phyloP scores from a whole-genome alignment of 2,888 invertebrate genomes.

The Rhamnusium bicolor region DNA sequence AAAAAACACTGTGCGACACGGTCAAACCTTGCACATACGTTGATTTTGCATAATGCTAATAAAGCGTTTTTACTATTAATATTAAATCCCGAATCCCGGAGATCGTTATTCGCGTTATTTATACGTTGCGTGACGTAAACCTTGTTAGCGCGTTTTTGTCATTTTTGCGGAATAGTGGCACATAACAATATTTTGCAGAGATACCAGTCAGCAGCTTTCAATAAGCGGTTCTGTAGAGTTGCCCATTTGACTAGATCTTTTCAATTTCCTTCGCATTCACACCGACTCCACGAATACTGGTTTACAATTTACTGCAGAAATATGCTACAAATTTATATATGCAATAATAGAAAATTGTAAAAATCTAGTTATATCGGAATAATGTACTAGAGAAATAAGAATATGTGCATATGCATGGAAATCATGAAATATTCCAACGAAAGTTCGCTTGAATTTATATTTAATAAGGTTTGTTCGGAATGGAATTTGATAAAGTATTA shows the following conservation, averaged over 20 bases:
- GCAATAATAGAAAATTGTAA: slow-evolving; percentile 54
- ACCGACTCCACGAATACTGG: slow-evolving; percentile 35
- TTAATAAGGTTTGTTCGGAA: slow-evolving; percentile 40
- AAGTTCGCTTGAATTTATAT: slow-evolving; percentile 36
- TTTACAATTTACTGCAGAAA: slow-evolving; percentile 49
- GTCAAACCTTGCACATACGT: too few relatives aligned
- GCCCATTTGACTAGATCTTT: slow-evolving; percentile 44
- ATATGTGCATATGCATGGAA: slow-evolving; percentile 27
- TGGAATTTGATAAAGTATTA: slow-evolving; percentile 37
- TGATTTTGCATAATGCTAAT: too few relatives aligned
- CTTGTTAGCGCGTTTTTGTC: neutral
- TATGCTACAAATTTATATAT: slow-evolving; percentile 41
- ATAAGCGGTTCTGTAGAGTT: slow-evolving; percentile 35
- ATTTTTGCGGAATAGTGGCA: neutral
- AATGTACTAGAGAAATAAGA: slow-evolving; percentile 41
- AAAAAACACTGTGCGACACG: too few relatives aligned
- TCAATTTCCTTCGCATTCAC: slow-evolving; percentile 48
- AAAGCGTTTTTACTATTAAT: neutral
- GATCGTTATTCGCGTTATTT: neutral
- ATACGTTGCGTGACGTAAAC: neutral
- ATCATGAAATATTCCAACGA: slow-evolving; percentile 23
- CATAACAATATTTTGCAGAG: slow-evolving; percentile 1
- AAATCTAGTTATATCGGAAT: slow-evolving; percentile 51
- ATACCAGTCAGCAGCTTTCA: slow-evolving; percentile 32
- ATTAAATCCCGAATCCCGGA: neutral